Evolutionary conservation across 2,888 invertebrate genomes (phyloP), one percentile per base, ranked within the genome.

Genomic region (Ramazzottius varieornatus): DNA sequence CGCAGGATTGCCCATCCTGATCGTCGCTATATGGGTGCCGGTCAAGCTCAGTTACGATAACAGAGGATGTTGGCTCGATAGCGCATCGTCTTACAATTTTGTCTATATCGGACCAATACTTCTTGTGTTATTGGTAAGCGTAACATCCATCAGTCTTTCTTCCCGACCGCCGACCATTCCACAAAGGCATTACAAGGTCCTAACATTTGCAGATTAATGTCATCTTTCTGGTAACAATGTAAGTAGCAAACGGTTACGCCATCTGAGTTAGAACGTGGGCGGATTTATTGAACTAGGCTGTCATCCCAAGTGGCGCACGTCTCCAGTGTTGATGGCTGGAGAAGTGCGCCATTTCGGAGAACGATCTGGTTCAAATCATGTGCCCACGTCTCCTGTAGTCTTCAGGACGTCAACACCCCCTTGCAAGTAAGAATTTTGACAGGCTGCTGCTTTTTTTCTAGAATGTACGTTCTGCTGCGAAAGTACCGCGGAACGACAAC

Each of bases 91-190:
- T 65, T 85, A 85, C 65, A 90, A 91, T 76, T 90, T 88, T 86
- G 85, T 91, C 70, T 87, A 86, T 75, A 86, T 88, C 73, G 84
- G 82, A 0, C 90, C 91, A 0, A 86, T 88, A 1, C 82, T 90
- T 68, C 78, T 82, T 32, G 88, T 90, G 13, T 82, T 92, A 33
- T 82, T 84, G 66, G 82, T 88, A 70, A 90, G 91, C 79, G 81
- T n/a, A n/a, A n/a, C n/a, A n/a, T n/a, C n/a, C n/a, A n/a, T n/a
- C n/a, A n/a, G n/a, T n/a, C n/a, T n/a, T n/a, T 40, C 20, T 40
- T 40, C 40, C 40, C 13, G 40, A 40, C 13, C 20, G 8, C 20
- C 40, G 40, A 40, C 8, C 8, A 40, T 40, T 13, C 8, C 40
- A 20, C 8, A 40, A 8, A 40, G 40, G 40, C 8, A 20, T 40